A percentile compares a stretch with the other conserved stretches of the same genome.
Conservation (phyloP, 1,140 invertebrate species). For the Achroia grisella region DNA sequence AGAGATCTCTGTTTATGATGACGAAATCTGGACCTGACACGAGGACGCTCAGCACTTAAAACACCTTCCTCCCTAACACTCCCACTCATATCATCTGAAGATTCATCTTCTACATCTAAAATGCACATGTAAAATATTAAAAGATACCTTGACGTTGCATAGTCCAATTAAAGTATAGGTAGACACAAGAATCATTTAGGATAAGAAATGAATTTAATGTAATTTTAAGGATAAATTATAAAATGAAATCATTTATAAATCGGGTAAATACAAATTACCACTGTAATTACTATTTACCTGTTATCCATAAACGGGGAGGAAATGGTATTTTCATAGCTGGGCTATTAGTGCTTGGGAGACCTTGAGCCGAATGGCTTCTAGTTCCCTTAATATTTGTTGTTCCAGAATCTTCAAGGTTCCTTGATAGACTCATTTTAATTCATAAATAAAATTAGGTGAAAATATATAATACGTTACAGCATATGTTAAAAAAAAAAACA, state of each 20-base stretch:
- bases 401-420: slow-evolving; percentile 20
- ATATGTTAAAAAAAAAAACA: slow-evolving; percentile 34
- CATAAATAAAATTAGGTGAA: neutral
- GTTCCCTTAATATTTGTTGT: slow-evolving; percentile 13
- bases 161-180: too few relatives aligned
- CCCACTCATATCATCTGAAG: slow-evolving; percentile 50
- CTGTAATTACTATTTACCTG: too few relatives aligned
- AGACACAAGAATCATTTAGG: too few relatives aligned
- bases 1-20: slow-evolving; percentile 41
- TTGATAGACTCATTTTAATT: slow-evolving; percentile 39
- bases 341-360: slow-evolving; percentile 36
- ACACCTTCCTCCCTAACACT: slow-evolving; percentile 35
- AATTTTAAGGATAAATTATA: too few relatives aligned
- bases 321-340: slow-evolving; percentile 62
- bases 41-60: slow-evolving; percentile 35
- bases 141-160: too few relatives aligned
- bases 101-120: slow-evolving; percentile 59
- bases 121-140: too few relatives aligned
- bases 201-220: too few relatives aligned
- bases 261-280: too few relatives aligned
- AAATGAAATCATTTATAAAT: too few relatives aligned
- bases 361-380: slow-evolving; percentile 61
- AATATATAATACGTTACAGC: slow-evolving; percentile 22
- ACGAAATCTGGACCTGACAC: slow-evolving; percentile 49
- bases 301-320: slow-evolving; percentile 62